Evolutionary conservation across 2,888 invertebrate genomes (phyloP), one percentile per base, ranked within the genome.

Genomic region (Cephus sareptanus): DNA sequence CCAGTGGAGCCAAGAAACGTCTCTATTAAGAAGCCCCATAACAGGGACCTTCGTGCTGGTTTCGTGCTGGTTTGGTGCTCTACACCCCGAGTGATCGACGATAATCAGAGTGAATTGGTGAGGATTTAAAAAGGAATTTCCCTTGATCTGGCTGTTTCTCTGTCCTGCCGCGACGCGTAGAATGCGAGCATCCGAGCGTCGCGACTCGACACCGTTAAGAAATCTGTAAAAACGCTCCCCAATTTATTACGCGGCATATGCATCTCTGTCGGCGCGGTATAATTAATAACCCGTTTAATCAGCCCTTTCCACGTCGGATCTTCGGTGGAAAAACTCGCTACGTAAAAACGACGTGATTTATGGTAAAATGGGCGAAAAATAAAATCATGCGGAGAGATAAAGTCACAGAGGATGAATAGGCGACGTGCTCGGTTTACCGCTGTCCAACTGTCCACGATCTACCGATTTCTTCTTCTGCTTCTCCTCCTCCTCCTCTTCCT

Each of bases 251-350:
- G 76, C 37, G 69, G 79, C 79, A 76, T 79, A 74, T 79, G 79
- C 79, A 74, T 79, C 79, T 76, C 76, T 79, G 84, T 80, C 86
- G 78, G 75, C 77, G 75, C 75, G n/a, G 78, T 34, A 75, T 88
- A 89, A 89, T 89, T 89, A 89, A 89, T 89, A 89, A 89, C 87
- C 87, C 87, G 84, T 88, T 89, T 89, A 89, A 89, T 89, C 89
- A 88, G 86, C 77, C 83, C 84, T 83, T 84, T 84, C 85, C 83
- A 84, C 85, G 85, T 82, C 80, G 84, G 74, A 79, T 81, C 79
- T 76, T 81, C 79, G 78, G 80, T 82, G 82, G 83, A 86, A 87
- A 84, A 82, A 80, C 73, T 82, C 81, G 79, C 78, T 76, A 80
- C 79, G 84, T 87, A 87, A 88, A 88, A 87, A 87, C 84, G 82